These are phyloP conservation scores for Agrotis segetum DNA, from an alignment of 2,888 invertebrate genomes.

Conservation along the genomic window DNA sequence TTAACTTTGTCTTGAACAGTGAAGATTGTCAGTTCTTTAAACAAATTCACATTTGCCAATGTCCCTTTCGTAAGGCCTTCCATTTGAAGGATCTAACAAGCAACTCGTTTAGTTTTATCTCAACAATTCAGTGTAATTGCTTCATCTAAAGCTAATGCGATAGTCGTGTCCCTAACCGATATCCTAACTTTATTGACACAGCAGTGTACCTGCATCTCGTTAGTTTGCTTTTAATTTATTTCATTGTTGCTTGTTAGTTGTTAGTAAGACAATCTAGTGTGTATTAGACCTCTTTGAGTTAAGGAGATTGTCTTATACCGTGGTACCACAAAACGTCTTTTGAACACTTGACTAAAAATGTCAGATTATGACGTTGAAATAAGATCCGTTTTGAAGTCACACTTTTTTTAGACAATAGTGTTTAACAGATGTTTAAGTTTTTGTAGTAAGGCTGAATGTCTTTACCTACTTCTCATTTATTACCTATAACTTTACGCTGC, in stretches of 20 bases:
- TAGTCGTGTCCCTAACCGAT: constrained; percentile 50
- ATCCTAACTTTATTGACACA: constrained; percentile 54
- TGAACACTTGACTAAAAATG: too few relatives aligned
- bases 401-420: too few relatives aligned
- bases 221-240: constrained; percentile 37
- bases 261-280: constrained; percentile 12
- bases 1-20: neutral
- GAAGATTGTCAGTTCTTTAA: constrained; percentile 9
- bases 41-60: constrained; percentile 6
- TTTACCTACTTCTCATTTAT: neutral
- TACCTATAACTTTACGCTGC: neutral
- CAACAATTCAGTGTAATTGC: constrained; percentile 50
- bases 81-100: constrained; percentile 55
- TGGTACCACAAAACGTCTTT: too few relatives aligned
- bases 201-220: constrained; percentile 19
- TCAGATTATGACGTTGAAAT: too few relatives aligned
- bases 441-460: too few relatives aligned
- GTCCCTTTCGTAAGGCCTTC: constrained; percentile 43
- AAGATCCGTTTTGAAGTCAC: too few relatives aligned
- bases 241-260: constrained; percentile 34
- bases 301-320: neutral
- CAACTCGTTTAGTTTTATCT: constrained; percentile 50
- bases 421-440: too few relatives aligned
- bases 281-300: neutral
- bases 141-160: constrained; percentile 56